Evolutionary conservation across 2,888 invertebrate genomes (phyloP), one percentile per base, ranked within the genome.

Genomic region (Ornithoptera priamus): DNA sequence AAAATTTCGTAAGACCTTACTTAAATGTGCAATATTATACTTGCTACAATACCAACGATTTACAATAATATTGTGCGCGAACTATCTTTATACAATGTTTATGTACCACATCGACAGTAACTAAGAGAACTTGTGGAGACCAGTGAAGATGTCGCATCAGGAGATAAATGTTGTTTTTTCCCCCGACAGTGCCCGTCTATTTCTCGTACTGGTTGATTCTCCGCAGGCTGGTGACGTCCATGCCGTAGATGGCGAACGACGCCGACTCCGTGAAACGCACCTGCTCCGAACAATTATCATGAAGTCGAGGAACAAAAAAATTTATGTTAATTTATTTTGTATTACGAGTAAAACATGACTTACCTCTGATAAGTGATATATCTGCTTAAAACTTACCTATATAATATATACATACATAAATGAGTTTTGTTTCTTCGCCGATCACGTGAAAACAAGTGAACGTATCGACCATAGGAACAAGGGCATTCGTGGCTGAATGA

Each of bases 171-270:
- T n/a, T 5, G 2, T n/a, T 53, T 18, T 53, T 18, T 7, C 1
- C 0, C n/a, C 1, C n/a, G 4, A 18, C 8, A 18, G 18, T 8
- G 18, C 53, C n/a, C n/a, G 24, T 58, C 73, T 76, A 88, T 73
- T 80, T 81, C 69, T 90, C 91, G 72, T 84, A 81, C 71, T 77
- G 80, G 74, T 89, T 89, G 75, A 91, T 80, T 81, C 85, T 85
- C n/a, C 91, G 84, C 67, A 92, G 77, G 74, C 83, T 86, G 7
- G 88, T 87, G 12, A 92, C 88, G 3, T 87, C 86, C 89, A 92
- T 89, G 10, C 92, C 92, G 73, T 86, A 91, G 42, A 92, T 89
- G 0, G 75, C 57, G 72, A 90, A 92, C 0, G 73, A 5, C 0
- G 88, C 79, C 0, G 87, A 79, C 68, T 85, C 85, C 53, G 80